Evolutionary conservation across 2,797 vertebrate genomes (phyloP).

Genomic region (Helostoma temminkii): DNA sequence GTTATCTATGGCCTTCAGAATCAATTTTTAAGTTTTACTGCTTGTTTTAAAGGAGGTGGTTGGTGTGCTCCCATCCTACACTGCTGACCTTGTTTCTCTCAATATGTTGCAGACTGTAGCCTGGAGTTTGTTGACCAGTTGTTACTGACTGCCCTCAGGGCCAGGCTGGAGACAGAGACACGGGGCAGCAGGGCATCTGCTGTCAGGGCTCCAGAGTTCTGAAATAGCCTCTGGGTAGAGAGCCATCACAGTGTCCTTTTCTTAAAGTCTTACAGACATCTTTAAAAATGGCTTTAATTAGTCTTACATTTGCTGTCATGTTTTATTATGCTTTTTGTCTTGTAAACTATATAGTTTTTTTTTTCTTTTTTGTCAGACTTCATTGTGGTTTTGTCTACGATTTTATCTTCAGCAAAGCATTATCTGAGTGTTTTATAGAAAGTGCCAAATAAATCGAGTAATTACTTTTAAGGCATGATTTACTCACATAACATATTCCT

Average conservation of each 20-base stretch:
- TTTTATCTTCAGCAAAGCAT: neutral
- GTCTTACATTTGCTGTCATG: conserved; percentile 15
- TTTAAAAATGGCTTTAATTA: conserved; percentile 6
- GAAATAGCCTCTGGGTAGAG: conserved; percentile 27
- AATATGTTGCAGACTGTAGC: conserved; percentile 23
- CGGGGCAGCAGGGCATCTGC: conserved; percentile 38
- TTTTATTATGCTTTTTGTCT: neutral
- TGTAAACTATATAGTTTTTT: neutral
- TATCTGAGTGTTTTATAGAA: neutral
- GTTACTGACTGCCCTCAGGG: conserved; percentile 14
- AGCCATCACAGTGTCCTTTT: conserved; percentile 28
- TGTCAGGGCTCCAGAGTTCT: conserved; percentile 26
- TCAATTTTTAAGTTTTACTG: conserved; percentile 16
- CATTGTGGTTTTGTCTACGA: conserved; percentile 3
- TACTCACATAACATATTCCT: conserved; percentile 7
- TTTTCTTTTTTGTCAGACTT: neutral
- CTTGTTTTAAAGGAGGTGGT: conserved; percentile 13
- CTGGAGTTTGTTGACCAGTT: conserved; percentile 36
- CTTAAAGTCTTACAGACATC: conserved; percentile 13
- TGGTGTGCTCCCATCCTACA: conserved; percentile 31
- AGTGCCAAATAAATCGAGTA: neutral
- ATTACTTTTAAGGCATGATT: conserved; percentile 1
- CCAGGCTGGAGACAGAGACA: conserved; percentile 20
- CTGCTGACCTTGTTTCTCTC: conserved; percentile 46
- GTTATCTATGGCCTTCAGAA: neutral